Base-by-base conservation (phyloP, 2,888 invertebrate genomes). In the Acronicta psi region DNA sequence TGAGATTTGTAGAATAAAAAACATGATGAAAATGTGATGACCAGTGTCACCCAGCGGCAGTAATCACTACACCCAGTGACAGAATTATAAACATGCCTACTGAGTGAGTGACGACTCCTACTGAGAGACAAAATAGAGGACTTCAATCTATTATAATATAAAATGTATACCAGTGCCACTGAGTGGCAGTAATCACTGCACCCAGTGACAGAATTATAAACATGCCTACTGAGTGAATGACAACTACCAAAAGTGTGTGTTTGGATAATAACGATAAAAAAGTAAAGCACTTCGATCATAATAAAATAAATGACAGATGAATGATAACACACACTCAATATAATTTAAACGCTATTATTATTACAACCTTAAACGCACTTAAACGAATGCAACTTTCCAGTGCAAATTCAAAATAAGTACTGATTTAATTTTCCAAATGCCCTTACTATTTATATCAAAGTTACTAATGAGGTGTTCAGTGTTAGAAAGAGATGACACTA, bases 211-310 rank as follows among this genome's bases (percentile, higher is more conserved):
- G 40, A 40, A 25, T 61, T 5, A 29, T 6, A 10, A 52, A 75
- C 69, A 54, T 80, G 74, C 60, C 59, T 55, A 54, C 73, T 68
- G 49, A 45, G 59, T 41, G 38, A 59, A 52, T 72, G 66, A 68
- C 50, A 55, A 69, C 68, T 68, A 55, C 25, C n/a, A 25, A 20
- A 20, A 20, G 20, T 20, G 20, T 20, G n/a, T n/a, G n/a, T n/a
- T n/a, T n/a, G n/a, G n/a, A n/a, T n/a, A n/a, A n/a, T n/a, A n/a
- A n/a, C n/a, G n/a, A n/a, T n/a, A n/a, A n/a, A n/a, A n/a, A n/a
- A n/a, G n/a, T n/a, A n/a, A n/a, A n/a, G n/a, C n/a, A n/a, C n/a
- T n/a, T n/a, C n/a, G n/a, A n/a, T n/a, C n/a, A n/a, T n/a, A n/a
- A n/a, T n/a, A n/a, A n/a, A n/a, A n/a, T n/a, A n/a, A n/a, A n/a